Evolutionary conservation across 92 coral and sea anemone species (phyloP).

Genomic region (Montipora capitata): DNA sequence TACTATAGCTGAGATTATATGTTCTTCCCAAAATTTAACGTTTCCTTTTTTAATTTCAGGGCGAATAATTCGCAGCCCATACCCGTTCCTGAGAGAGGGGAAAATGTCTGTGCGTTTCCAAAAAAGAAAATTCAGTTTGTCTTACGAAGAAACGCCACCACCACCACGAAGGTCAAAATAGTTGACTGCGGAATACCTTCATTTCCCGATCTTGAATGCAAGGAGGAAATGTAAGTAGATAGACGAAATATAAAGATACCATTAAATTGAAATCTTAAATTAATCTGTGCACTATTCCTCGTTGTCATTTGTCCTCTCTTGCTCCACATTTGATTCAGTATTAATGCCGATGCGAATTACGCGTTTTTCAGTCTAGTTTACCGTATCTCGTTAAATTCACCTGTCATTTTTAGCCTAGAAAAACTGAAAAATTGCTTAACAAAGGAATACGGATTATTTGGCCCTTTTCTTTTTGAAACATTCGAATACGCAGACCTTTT

Average conservation of each 20-base stretch:
- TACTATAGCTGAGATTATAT: background rate
- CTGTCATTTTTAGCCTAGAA: too few relatives aligned
- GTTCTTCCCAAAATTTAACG: background rate
- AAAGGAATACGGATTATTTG: too few relatives aligned
- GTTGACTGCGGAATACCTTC: slow-evolving; percentile 80
- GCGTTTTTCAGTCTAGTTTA: too few relatives aligned
- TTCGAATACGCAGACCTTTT: too few relatives aligned
- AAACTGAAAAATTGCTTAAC: too few relatives aligned
- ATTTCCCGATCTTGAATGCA: slow-evolving; percentile 71
- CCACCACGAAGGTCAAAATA: slow-evolving; percentile 31
- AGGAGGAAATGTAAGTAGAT: slow-evolving; percentile 73
- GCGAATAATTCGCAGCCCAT: background rate
- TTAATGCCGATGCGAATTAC: too few relatives aligned
- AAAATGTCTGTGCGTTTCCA: slow-evolving; percentile 83
- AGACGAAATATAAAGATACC: background rate
- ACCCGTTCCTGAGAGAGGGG: slow-evolving; percentile 81
- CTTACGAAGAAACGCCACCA: slow-evolving; percentile 76
- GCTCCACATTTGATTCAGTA: too few relatives aligned
- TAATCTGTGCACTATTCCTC: too few relatives aligned
- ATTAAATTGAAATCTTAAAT: background rate
- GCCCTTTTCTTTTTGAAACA: too few relatives aligned
- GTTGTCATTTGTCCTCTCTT: too few relatives aligned
- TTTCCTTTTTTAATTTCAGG: background rate
- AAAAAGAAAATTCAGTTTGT: slow-evolving; percentile 51
- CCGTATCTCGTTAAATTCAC: too few relatives aligned